A percentile compares a stretch with the other conserved stretches of the same genome.
These are phyloP conservation scores for Cataglyphis albicans DNA, from an alignment of 2,888 invertebrate genomes.

Conservation along the genomic window DNA sequence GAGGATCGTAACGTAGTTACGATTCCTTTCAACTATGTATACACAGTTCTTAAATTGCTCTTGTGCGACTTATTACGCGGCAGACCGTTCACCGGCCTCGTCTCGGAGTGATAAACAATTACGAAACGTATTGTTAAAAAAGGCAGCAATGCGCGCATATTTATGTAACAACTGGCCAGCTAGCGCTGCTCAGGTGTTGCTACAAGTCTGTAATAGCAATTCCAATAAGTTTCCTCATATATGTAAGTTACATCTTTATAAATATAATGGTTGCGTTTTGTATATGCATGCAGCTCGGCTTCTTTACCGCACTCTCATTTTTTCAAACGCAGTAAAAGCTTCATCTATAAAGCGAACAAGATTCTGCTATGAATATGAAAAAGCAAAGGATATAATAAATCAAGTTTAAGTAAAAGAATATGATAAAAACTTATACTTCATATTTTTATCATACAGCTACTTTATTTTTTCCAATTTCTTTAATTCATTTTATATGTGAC, in stretches of 20 bases:
- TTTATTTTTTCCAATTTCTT: conserved; percentile 37
- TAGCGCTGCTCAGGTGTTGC: conserved; percentile 64
- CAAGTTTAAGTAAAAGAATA: neutral
- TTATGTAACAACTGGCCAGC: conserved; percentile 76
- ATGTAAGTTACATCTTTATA: conserved; percentile 41
- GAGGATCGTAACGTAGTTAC: neutral
- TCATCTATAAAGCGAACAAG: neutral
- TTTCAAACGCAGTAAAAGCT: neutral
- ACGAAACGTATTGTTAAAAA: conserved; percentile 81
- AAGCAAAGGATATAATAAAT: neutral
- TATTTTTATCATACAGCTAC: neutral
- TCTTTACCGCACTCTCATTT: neutral
- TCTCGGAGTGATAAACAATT: conserved; percentile 77
- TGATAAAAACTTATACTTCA: neutral
- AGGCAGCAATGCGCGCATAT: conserved; percentile 75
- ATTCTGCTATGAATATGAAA: neutral
- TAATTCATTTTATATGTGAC: conserved; percentile 50
- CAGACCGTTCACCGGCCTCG: conserved; percentile 34
- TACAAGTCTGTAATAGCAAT: conserved; percentile 80
- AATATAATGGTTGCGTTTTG: conserved; percentile 65
- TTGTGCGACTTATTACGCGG: conserved; percentile 34
- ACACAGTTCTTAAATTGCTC: conserved; percentile 31
- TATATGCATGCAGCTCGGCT: neutral
- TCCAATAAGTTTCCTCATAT: conserved; percentile 77
- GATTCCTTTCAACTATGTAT: neutral